These are phyloP conservation scores for Anthopleura xanthogrammica DNA, from an alignment of 92 coral and sea anemone genomes.

Conservation along the genomic window DNA sequence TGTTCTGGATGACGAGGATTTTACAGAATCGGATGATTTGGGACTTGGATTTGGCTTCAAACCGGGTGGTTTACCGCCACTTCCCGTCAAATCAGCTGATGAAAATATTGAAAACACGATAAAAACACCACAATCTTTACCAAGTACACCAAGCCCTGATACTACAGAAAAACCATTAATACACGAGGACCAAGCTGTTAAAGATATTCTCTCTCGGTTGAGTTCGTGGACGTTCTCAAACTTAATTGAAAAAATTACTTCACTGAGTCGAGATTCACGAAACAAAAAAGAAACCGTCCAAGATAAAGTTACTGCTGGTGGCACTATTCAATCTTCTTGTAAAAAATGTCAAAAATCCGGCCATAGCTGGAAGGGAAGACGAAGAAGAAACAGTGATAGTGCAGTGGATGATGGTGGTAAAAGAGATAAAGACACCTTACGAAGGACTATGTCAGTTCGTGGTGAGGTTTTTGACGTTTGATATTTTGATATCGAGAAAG, in stretches of 20 bases:
- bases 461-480: slow-evolving; percentile 23
- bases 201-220: slow-evolving; percentile 20
- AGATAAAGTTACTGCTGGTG: slow-evolving; percentile 17
- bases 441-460: slow-evolving; percentile 29
- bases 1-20: slow-evolving; percentile 27
- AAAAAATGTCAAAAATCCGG: slow-evolving; percentile 24
- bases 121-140: slow-evolving; percentile 21
- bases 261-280: slow-evolving; percentile 7
- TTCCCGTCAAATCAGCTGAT: slow-evolving; percentile 37
- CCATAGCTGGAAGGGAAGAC: slow-evolving; percentile 21
- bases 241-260: slow-evolving; percentile 28
- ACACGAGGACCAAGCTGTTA: slow-evolving; percentile 19
- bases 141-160: slow-evolving; percentile 33
- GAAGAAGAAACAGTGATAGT: slow-evolving; percentile 59
- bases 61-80: slow-evolving; percentile 80
- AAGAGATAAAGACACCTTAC: slow-evolving; percentile 7
- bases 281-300: background rate
- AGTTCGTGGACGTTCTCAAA: slow-evolving; percentile 34
- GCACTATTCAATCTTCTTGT: slow-evolving; percentile 25
- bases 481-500: background rate
- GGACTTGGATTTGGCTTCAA: slow-evolving; percentile 81
- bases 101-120: slow-evolving; percentile 17
- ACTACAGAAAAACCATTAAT: slow-evolving; percentile 9
- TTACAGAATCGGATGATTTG: slow-evolving; percentile 55
- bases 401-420: slow-evolving; percentile 32